phyloP scores from a whole-genome alignment of 2,888 invertebrate species.

The Rhimphoctona megacephalus region DNA sequence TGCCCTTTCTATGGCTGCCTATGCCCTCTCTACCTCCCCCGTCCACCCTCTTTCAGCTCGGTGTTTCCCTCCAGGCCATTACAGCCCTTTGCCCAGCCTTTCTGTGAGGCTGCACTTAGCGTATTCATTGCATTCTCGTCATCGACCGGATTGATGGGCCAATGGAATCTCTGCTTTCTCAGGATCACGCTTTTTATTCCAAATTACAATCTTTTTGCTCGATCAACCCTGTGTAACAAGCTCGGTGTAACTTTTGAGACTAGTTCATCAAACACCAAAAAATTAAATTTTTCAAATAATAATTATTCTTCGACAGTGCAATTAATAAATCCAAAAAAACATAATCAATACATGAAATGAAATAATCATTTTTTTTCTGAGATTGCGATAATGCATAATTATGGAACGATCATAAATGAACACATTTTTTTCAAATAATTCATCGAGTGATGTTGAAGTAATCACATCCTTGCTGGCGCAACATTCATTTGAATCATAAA shows the following conservation, averaged over 20 bases:
- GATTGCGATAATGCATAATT: not conserved
- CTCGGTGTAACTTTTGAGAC: not conserved
- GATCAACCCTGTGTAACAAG: not conserved
- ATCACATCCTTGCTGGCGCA: too few species aligned
- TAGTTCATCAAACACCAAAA: not conserved
- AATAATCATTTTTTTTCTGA: not conserved
- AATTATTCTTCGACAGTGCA: too few species aligned
- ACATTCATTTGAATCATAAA: not conserved
- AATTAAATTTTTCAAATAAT: not conserved
- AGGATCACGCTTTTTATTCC: not conserved
- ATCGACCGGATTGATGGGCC: slow-evolving; percentile 82
- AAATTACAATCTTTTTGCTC: not conserved
- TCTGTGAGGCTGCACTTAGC: slow-evolving; percentile 79
- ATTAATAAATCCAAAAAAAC: too few species aligned
- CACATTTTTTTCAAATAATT: not conserved
- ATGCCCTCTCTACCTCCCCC: slow-evolving; percentile 35
- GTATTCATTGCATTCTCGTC: slow-evolving; percentile 79
- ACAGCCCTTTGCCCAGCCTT: slow-evolving; percentile 61
- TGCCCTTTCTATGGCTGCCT: slow-evolving; percentile 73
- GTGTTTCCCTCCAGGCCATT: slow-evolving; percentile 73
- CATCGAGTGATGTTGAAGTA: not conserved
- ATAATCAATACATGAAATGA: not conserved
- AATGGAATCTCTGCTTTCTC: slow-evolving; percentile 62
- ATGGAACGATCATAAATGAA: not conserved
- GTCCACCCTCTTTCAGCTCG: slow-evolving; percentile 67